A percentile compares a stretch with the other conserved stretches of the same genome.
Evolutionary conservation across 2,888 invertebrate genomes (phyloP).

Genomic region (Rhorus exstirpatorius): DNA sequence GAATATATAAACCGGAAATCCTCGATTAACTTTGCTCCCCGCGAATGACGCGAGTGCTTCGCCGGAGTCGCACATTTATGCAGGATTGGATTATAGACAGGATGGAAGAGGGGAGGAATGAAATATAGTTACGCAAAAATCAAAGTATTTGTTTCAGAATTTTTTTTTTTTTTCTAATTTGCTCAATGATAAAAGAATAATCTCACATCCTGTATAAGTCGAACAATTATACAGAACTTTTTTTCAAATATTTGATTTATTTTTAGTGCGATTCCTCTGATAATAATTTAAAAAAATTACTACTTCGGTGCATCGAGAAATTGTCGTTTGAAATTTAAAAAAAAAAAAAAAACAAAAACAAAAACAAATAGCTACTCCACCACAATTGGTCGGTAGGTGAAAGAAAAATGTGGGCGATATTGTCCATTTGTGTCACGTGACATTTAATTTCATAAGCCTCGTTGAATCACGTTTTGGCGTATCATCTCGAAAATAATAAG

Average conservation of each 20-base stretch:
- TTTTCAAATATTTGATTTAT: too few relatives aligned
- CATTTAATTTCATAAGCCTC: constrained; percentile 7
- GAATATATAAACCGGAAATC: constrained; percentile 56
- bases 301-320: too few relatives aligned
- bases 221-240: too few relatives aligned
- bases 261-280: too few relatives aligned
- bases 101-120: background rate
- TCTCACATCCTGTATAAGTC: too few relatives aligned
- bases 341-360: too few relatives aligned
- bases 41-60: background rate
- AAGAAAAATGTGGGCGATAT: too few relatives aligned
- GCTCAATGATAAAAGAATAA: background rate
- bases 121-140: background rate
- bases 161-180: background rate
- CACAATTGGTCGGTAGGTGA: too few relatives aligned
- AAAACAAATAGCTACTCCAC: too few relatives aligned
- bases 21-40: constrained; percentile 33
- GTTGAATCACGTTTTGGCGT: constrained; percentile 16
- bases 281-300: too few relatives aligned
- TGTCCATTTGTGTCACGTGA: too few relatives aligned
- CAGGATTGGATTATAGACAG: constrained; percentile 6
- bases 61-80: background rate
- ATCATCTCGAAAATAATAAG: constrained; percentile 59
- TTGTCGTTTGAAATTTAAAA: too few relatives aligned
- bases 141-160: background rate